Conservation (phyloP, 2,888 invertebrate genomes). For the Metalampra italica region DNA sequence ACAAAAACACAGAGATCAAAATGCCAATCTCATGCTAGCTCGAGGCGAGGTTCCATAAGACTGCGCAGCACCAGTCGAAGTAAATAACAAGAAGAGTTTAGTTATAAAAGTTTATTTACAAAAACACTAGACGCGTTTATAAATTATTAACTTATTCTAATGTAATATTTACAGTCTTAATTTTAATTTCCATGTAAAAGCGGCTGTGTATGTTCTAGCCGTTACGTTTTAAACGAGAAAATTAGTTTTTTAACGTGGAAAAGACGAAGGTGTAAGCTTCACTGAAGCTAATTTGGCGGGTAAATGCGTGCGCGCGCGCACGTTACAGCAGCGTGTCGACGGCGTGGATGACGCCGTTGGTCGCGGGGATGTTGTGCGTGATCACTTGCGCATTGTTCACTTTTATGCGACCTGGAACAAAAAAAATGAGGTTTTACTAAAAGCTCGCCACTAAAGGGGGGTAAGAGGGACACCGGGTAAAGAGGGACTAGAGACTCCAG, state of each 20-base stretch:
- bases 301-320: constrained; percentile 18
- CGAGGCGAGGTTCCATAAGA: too few relatives aligned
- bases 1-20: too few relatives aligned
- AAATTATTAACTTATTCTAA: constrained; percentile 68
- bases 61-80: too few relatives aligned
- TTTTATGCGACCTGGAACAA: constrained; percentile 85
- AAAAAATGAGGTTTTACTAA: background rate
- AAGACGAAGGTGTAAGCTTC: constrained; percentile 33
- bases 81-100: constrained; percentile 14
- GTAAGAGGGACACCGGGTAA: too few relatives aligned
- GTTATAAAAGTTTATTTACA: constrained; percentile 67
- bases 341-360: constrained; percentile 93
- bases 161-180: constrained; percentile 74
- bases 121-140: constrained; percentile 52
- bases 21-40: too few relatives aligned
- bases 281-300: constrained; percentile 55
- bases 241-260: background rate
- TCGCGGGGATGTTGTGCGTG: constrained; percentile 91
- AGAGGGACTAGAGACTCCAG: too few relatives aligned
- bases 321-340: constrained; percentile 79
- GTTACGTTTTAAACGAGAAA: background rate
- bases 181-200: constrained; percentile 14
- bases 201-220: background rate
- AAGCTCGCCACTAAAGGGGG: background rate
- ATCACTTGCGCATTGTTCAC: constrained; percentile 90